Evolutionary conservation across 2,113 vertebrate species (phyloP).

Genomic region (Sinocyclocheilus maitianheensis): DNA sequence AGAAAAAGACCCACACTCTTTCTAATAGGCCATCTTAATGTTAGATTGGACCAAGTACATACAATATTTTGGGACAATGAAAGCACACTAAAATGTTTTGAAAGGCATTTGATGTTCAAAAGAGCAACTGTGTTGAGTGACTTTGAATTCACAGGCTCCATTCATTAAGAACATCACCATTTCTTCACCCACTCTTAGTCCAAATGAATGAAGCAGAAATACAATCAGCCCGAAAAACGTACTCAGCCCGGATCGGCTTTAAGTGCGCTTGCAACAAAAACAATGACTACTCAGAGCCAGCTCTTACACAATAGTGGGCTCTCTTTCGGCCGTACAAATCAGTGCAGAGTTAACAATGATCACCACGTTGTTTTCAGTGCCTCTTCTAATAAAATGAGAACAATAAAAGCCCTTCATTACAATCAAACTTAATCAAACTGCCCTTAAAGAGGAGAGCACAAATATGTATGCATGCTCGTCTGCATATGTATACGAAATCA

Average conservation of each 20-base stretch:
- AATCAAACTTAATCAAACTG: conserved; percentile 51
- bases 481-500: conserved; percentile 44
- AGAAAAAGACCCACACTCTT: not conserved
- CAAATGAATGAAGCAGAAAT: conserved; percentile 51
- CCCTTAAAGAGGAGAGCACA: conserved; percentile 33
- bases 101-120: conserved; percentile 26
- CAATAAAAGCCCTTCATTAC: conserved; percentile 51
- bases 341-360: not conserved
- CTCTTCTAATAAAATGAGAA: conserved; percentile 36
- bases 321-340: conserved; percentile 1
- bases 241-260: not conserved
- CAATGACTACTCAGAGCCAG: conserved; percentile 37
- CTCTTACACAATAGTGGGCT: conserved; percentile 19
- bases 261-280: conserved; percentile 13
- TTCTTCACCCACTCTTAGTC: conserved; percentile 16
- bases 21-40: conserved; percentile 1
- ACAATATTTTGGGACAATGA: conserved; percentile 21
- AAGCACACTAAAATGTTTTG: conserved; percentile 23
- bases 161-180: conserved; percentile 30
- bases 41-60: conserved; percentile 5
- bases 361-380: conserved; percentile 1
- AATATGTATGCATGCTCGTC: conserved; percentile 25
- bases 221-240: conserved; percentile 6
- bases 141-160: conserved; percentile 14
- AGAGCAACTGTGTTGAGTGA: conserved; percentile 5